phyloP scores from a whole-genome alignment of 2,888 invertebrate genomes.

The Odiellus spinosus region DNA sequence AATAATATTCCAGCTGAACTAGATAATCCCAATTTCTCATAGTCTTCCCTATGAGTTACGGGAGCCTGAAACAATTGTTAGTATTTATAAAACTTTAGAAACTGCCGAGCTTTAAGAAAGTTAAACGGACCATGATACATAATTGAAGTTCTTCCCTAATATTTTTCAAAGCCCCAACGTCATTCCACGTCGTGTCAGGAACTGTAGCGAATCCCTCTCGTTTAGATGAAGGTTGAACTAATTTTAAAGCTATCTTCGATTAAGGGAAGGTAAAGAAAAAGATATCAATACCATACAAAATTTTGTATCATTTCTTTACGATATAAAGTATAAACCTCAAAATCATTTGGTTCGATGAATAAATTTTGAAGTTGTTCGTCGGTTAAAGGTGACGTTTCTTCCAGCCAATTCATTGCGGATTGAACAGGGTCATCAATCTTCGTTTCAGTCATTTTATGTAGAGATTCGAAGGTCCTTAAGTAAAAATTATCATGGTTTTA shows the following conservation, averaged over 20 bases:
- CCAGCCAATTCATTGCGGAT: conserved; percentile 8
- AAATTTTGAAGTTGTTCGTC: conserved; percentile 9
- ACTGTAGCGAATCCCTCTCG: conserved; percentile 95
- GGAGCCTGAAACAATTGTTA: conserved; percentile 47
- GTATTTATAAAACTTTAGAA: background rate
- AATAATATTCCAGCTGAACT: conserved; percentile 77
- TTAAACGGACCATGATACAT: conserved; percentile 53
- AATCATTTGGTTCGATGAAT: conserved; percentile 47
- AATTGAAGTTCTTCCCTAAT: conserved; percentile 77
- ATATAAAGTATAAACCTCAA: conserved; percentile 23
- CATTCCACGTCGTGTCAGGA: conserved; percentile 92
- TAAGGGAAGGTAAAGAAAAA: background rate
- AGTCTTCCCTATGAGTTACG: conserved; percentile 65
- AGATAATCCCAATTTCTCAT: conserved; percentile 57
- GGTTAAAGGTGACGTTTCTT: conserved; percentile 1
- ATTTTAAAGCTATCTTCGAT: conserved; percentile 52
- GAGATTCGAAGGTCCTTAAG: no score
- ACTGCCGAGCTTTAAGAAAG: no score
- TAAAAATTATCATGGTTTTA: no score
- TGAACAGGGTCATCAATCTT: background rate
- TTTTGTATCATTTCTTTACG: background rate
- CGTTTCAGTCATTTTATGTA: no score
- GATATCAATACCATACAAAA: background rate
- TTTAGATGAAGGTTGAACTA: conserved; percentile 81
- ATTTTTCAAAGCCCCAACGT: conserved; percentile 77